phyloP scores from a whole-genome alignment of 2,797 vertebrate genomes.

The Hyperoplus lanceolatus region DNA sequence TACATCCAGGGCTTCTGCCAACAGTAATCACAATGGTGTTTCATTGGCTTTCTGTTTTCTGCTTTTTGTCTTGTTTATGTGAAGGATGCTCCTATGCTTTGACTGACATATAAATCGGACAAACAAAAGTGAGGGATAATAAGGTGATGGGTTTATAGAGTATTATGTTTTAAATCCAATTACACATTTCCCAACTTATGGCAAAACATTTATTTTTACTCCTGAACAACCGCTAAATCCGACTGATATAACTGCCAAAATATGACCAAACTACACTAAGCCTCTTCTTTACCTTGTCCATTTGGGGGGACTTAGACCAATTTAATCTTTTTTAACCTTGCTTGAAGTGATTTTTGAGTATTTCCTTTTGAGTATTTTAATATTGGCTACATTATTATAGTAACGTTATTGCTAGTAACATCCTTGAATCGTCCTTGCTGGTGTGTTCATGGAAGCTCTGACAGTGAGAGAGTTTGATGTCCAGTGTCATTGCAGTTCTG shows the following conservation, averaged over 20 bases:
- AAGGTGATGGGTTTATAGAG: neutral
- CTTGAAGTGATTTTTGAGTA: neutral
- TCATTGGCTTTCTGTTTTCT: neutral
- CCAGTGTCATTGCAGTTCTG: neutral
- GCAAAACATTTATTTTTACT: neutral
- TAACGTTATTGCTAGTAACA: slow-evolving; percentile 1
- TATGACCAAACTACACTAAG: neutral
- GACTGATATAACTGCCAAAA: neutral
- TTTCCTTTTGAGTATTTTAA: neutral
- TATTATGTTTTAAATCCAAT: neutral
- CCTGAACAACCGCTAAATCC: too few relatives aligned
- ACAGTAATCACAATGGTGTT: neutral
- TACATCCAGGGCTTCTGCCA: neutral
- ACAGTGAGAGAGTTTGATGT: neutral
- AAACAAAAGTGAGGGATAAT: slow-evolving; percentile 1
- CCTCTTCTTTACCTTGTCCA: neutral
- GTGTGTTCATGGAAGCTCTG: slow-evolving; percentile 6
- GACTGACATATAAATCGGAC: neutral
- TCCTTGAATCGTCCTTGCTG: slow-evolving; percentile 9
- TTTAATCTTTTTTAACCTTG: slow-evolving; percentile 1
- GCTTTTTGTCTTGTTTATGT: neutral
- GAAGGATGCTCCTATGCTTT: neutral
- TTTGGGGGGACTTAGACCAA: neutral
- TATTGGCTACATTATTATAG: neutral
- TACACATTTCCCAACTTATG: neutral